Conservation (phyloP, 2,888 invertebrate species). For the Panzeria rudis region DNA sequence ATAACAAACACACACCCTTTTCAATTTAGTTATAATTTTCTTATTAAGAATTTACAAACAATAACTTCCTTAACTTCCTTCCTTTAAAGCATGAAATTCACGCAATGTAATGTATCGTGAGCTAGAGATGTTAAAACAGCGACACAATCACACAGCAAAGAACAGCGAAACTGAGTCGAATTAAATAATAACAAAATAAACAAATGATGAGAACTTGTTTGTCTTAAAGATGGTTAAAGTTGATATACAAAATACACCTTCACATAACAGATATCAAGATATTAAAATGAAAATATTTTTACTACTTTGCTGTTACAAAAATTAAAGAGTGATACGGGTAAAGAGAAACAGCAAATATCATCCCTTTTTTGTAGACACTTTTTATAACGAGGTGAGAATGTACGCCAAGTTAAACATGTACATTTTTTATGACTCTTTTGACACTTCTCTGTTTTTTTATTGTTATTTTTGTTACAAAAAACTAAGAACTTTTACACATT, state of each 20-base stretch:
- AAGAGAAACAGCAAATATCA: conserved; percentile 15
- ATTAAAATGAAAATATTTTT: conserved; percentile 32
- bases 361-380: conserved; percentile 27
- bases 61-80: conserved; percentile 65
- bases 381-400: conserved; percentile 6
- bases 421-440: not conserved
- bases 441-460: not conserved
- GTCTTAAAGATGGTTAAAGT: conserved; percentile 60
- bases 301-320: conserved; percentile 38
- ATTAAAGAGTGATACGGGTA: conserved; percentile 10
- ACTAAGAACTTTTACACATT: not conserved
- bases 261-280: conserved; percentile 31
- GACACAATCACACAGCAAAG: conserved; percentile 12
- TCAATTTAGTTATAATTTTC: conserved; percentile 17
- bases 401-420: not conserved
- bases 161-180: conserved; percentile 2
- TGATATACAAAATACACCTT: conserved; percentile 48
- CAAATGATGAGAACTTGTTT: conserved; percentile 67
- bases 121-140: not conserved
- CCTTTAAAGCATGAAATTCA: conserved; percentile 27
- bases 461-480: too few species aligned
- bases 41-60: conserved; percentile 20
- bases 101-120: not conserved
- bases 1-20: conserved; percentile 57
- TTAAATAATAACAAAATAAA: conserved; percentile 42